Conservation (phyloP, 2,797 vertebrate genomes). For the Clarias platycephalus region DNA sequence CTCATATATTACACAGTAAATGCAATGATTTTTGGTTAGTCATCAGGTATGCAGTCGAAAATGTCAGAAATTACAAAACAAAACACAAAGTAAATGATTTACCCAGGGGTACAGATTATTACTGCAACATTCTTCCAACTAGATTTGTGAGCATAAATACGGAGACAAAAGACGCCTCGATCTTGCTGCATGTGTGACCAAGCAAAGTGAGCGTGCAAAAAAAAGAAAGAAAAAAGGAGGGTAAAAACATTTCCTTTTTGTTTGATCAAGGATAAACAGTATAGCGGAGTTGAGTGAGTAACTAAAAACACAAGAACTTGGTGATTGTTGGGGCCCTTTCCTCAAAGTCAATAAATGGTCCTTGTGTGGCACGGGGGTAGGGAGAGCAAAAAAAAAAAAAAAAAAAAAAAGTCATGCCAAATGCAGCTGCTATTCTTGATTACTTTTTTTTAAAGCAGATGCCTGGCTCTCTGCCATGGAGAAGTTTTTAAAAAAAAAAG, state of each 20-base stretch:
- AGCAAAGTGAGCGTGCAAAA: neutral
- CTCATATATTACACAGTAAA: neutral
- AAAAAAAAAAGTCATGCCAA: conserved; percentile 1
- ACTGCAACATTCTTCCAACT: neutral
- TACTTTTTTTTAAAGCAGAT: conserved; percentile 44
- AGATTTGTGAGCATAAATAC: neutral
- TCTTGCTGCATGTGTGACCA: neutral
- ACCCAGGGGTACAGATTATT: neutral
- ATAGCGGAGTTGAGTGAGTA: no score
- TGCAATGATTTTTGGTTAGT: neutral
- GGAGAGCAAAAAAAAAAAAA: neutral
- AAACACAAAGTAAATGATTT: neutral
- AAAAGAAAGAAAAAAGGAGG: neutral
- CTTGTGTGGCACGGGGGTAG: neutral
- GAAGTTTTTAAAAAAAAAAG: neutral
- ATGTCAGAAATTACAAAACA: neutral
- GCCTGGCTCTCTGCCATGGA: conserved; percentile 26
- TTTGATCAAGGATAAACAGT: neutral
- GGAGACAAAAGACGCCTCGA: neutral
- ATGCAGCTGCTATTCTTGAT: conserved; percentile 51
- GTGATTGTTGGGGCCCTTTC: neutral
- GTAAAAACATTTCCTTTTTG: neutral
- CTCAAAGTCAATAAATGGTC: neutral
- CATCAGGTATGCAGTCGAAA: neutral
- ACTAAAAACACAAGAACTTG: neutral